Evolutionary conservation across 2,888 invertebrate species (phyloP).

Genomic region (Lapara coniferarum): DNA sequence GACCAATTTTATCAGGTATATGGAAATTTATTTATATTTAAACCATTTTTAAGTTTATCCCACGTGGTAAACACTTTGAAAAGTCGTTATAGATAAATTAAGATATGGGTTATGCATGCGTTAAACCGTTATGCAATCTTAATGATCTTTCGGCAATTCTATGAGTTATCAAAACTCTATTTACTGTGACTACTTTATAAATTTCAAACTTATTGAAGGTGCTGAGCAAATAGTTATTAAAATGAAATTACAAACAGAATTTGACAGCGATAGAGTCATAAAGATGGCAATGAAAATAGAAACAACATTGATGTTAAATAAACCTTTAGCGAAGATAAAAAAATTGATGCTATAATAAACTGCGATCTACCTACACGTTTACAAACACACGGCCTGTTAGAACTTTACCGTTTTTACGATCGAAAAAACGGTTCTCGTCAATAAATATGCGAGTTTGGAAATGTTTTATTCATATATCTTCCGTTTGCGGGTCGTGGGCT

Average conservation of each 20-base stretch:
- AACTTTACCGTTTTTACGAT: slow-evolving; percentile 23
- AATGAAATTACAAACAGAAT: background rate
- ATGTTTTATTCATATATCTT: slow-evolving; percentile 19
- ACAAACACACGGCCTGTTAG: slow-evolving; percentile 19
- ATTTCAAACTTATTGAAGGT: background rate
- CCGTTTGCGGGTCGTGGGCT: slow-evolving; percentile 8
- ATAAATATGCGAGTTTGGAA: slow-evolving; percentile 18
- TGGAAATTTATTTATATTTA: too few species aligned
- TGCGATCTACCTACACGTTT: slow-evolving; percentile 27
- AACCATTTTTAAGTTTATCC: too few species aligned
- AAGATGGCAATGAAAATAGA: background rate
- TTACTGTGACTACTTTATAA: background rate
- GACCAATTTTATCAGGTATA: too few species aligned
- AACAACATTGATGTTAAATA: background rate
- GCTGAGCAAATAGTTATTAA: background rate
- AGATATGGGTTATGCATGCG: too few species aligned
- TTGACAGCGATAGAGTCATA: background rate
- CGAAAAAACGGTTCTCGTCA: slow-evolving; percentile 22
- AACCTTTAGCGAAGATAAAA: background rate
- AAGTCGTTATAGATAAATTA: too few species aligned
- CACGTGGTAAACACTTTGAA: too few species aligned
- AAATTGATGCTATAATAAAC: slow-evolving; percentile 19
- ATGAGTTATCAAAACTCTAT: too few species aligned
- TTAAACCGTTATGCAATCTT: too few species aligned
- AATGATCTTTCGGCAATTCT: too few species aligned